A percentile compares a stretch with the other conserved stretches of the same genome.
Evolutionary conservation across 2,888 invertebrate genomes (phyloP).

Genomic region (Clunio marinus): DNA sequence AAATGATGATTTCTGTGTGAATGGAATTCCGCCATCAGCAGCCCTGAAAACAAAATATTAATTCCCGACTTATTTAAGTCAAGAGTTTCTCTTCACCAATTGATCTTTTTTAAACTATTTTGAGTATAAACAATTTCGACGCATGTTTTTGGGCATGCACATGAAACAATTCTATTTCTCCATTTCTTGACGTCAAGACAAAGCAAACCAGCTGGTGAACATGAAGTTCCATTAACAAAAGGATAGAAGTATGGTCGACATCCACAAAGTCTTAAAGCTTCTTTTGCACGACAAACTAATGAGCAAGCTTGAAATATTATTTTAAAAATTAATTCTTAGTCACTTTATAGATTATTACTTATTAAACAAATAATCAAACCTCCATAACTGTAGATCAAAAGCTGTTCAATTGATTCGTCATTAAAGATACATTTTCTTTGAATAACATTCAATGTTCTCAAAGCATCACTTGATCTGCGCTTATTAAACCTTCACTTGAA

Average conservation of each 20-base stretch:
- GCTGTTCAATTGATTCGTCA: slow-evolving; percentile 51
- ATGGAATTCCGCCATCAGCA: slow-evolving; percentile 39
- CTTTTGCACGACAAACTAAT: slow-evolving; percentile 53
- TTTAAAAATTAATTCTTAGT: no score
- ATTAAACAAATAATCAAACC: no score
- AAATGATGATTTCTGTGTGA: slow-evolving; percentile 51
- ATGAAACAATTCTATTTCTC: not conserved
- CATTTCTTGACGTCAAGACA: slow-evolving; percentile 4
- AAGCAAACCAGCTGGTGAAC: slow-evolving; percentile 3
- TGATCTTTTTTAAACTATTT: slow-evolving; percentile 30
- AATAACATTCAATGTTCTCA: slow-evolving; percentile 49
- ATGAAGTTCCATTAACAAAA: slow-evolving; percentile 43
- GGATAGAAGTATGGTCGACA: slow-evolving; percentile 51
- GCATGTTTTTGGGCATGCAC: slow-evolving; percentile 30
- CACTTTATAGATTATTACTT: no score
- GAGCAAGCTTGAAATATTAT: slow-evolving; percentile 52
- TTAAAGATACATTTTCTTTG: slow-evolving; percentile 56
- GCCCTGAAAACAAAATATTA: slow-evolving; percentile 36
- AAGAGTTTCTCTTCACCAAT: slow-evolving; percentile 14
- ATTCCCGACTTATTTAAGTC: not conserved
- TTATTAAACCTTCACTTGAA: not conserved
- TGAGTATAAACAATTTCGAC: slow-evolving; percentile 35
- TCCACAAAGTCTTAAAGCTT: slow-evolving; percentile 54
- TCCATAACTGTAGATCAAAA: slow-evolving; percentile 52
- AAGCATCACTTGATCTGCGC: slow-evolving; percentile 41